Evolutionary conservation across 2,797 vertebrate species (phyloP).

Genomic region (Aplochiton taeniatus): DNA sequence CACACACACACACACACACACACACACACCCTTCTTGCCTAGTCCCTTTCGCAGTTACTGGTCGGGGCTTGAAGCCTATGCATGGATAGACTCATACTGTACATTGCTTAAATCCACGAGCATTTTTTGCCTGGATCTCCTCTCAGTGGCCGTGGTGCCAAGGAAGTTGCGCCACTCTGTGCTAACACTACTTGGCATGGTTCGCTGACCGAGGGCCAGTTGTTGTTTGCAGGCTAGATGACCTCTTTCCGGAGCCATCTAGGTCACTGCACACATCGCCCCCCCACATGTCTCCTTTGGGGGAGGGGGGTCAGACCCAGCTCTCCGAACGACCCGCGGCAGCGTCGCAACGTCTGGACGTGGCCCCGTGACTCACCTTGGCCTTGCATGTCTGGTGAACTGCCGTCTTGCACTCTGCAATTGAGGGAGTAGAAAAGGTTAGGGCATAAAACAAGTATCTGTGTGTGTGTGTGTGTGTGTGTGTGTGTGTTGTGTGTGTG

Average conservation of each 20-base stretch:
- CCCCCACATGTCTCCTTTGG: slow-evolving; percentile 45
- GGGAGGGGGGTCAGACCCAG: background rate
- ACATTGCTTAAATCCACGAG: no score
- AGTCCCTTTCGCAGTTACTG: no score
- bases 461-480: slow-evolving; percentile 1
- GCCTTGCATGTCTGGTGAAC: slow-evolving; percentile 83
- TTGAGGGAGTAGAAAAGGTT: slow-evolving; percentile 30
- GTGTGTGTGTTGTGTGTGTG: slow-evolving; percentile 1
- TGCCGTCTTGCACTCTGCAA: slow-evolving; percentile 83
- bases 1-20: no score
- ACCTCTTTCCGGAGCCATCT: slow-evolving; percentile 53
- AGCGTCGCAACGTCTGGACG: background rate
- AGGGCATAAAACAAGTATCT: background rate
- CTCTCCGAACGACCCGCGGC: background rate
- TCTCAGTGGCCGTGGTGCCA: no score
- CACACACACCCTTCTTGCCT: no score
- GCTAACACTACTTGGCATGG: background rate
- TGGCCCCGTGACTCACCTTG: slow-evolving; percentile 74
- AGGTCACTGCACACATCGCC: slow-evolving; percentile 54
- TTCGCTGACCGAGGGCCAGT: background rate
- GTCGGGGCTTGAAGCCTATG: no score
- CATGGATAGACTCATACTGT: no score
- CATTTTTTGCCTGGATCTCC: no score
- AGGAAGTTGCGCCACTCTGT: background rate
- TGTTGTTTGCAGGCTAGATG: background rate